phyloP scores from a whole-genome alignment of 2,797 vertebrate species.

The Myripristis murdjan region DNA sequence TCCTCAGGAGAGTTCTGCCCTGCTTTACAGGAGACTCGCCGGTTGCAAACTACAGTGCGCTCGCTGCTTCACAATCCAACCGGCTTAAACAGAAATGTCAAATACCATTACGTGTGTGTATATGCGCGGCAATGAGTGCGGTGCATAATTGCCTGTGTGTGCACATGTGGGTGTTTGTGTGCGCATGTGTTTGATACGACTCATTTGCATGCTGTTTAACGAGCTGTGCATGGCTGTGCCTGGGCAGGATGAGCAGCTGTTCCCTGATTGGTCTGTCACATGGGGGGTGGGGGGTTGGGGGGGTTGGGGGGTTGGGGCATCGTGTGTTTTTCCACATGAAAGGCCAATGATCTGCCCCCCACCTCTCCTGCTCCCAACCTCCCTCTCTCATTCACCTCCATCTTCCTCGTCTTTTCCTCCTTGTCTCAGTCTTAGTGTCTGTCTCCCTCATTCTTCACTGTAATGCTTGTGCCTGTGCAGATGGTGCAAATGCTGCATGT shows the following conservation, averaged over 20 bases:
- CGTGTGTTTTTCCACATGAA: slow-evolving; percentile 56
- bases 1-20: slow-evolving; percentile 30
- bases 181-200: slow-evolving; percentile 1
- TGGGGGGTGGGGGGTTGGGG: slow-evolving; percentile 4
- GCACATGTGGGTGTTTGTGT: neutral
- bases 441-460: no score
- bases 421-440: neutral
- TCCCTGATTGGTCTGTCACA: slow-evolving; percentile 60
- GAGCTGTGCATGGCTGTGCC: slow-evolving; percentile 50
- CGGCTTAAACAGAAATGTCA: slow-evolving; percentile 42
- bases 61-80: slow-evolving; percentile 27
- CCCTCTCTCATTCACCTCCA: neutral
- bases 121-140: neutral
- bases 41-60: slow-evolving; percentile 2
- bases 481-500: neutral
- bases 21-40: slow-evolving; percentile 30
- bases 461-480: no score
- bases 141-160: neutral
- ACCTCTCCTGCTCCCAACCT: neutral
- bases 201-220: slow-evolving; percentile 63
- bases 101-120: slow-evolving; percentile 15
- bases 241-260: slow-evolving; percentile 68
- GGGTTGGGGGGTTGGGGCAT: no score
- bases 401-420: neutral
- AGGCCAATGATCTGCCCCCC: slow-evolving; percentile 35